phyloP scores from a whole-genome alignment of 2,113 vertebrate genomes.

The Gasterosteus aculeatus region DNA sequence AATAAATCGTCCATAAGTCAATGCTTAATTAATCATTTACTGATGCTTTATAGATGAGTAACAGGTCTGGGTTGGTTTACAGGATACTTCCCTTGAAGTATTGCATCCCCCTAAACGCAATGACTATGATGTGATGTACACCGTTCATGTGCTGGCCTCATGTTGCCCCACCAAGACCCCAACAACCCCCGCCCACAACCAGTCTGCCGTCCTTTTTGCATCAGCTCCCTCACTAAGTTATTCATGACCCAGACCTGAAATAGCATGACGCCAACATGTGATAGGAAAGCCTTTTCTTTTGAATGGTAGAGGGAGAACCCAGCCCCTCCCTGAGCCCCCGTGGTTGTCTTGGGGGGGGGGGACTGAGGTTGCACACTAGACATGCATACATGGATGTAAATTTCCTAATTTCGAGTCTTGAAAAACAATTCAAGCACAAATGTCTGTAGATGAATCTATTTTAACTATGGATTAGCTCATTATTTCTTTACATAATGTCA shows the following conservation, averaged over 20 bases:
- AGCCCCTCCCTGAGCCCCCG: background rate
- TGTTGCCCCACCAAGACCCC: slow-evolving; percentile 9
- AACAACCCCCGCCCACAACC: slow-evolving; percentile 11
- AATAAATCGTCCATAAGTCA: slow-evolving; percentile 1
- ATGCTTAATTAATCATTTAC: slow-evolving; percentile 18
- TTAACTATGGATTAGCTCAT: slow-evolving; percentile 36
- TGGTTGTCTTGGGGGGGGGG: slow-evolving; percentile 13
- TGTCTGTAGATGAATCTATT: slow-evolving; percentile 27
- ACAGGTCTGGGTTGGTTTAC: background rate
- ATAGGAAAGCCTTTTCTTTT: slow-evolving; percentile 65
- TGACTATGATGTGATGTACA: background rate
- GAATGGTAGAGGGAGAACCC: slow-evolving; percentile 38
- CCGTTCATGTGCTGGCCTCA: slow-evolving; percentile 15
- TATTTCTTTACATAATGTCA: slow-evolving; percentile 22
- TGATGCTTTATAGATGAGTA: slow-evolving; percentile 15
- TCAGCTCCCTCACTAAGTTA: slow-evolving; percentile 68
- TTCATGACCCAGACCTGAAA: slow-evolving; percentile 73
- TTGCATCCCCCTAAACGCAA: background rate
- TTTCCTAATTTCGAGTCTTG: slow-evolving; percentile 42
- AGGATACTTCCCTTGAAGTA: background rate
- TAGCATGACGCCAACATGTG: slow-evolving; percentile 61
- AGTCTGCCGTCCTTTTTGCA: slow-evolving; percentile 40
- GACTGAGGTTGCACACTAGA: slow-evolving; percentile 41
- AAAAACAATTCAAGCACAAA: slow-evolving; percentile 43
- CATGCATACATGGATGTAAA: slow-evolving; percentile 60